Evolutionary conservation across 2,113 vertebrate species (phyloP).

Genomic region (Rhizomys pruinosus): DNA sequence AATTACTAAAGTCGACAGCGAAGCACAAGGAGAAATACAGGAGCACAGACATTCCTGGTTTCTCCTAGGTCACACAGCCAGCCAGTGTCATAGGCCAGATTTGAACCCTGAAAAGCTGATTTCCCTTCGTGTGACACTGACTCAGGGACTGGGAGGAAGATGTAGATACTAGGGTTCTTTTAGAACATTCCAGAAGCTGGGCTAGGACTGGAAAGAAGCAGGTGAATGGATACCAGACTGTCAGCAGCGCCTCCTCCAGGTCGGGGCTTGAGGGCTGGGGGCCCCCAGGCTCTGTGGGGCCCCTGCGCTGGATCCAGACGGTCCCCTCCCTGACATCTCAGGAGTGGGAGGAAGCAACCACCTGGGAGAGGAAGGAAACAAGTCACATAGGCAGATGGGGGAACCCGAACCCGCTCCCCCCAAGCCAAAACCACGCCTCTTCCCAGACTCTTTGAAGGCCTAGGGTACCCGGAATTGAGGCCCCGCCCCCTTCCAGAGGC

Average conservation of each 20-base stretch:
- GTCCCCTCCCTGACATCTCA: slow-evolving; percentile 76
- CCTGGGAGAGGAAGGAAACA: slow-evolving; percentile 48
- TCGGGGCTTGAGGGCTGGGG: slow-evolving; percentile 38
- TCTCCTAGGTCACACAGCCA: background rate
- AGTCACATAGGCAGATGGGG: background rate
- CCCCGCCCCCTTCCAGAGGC: slow-evolving; percentile 49
- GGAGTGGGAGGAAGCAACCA: slow-evolving; percentile 63
- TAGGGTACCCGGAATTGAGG: background rate
- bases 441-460: background rate
- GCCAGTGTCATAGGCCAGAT: background rate
- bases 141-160: background rate
- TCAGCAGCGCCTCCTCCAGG: slow-evolving; percentile 73
- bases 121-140: background rate
- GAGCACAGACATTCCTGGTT: slow-evolving; percentile 8
- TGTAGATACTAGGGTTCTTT: background rate
- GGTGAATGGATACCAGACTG: slow-evolving; percentile 70
- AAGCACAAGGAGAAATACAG: background rate
- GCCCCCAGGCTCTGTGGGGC: slow-evolving; percentile 64
- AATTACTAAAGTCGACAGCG: background rate
- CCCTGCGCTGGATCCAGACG: slow-evolving; percentile 67
- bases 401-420: background rate
- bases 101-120: too few species aligned
- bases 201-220: background rate
- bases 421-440: background rate
- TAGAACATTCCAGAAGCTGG: slow-evolving; percentile 36